Base-by-base conservation (phyloP, 2,888 invertebrate genomes). In the Melanostoma mellinum region DNA sequence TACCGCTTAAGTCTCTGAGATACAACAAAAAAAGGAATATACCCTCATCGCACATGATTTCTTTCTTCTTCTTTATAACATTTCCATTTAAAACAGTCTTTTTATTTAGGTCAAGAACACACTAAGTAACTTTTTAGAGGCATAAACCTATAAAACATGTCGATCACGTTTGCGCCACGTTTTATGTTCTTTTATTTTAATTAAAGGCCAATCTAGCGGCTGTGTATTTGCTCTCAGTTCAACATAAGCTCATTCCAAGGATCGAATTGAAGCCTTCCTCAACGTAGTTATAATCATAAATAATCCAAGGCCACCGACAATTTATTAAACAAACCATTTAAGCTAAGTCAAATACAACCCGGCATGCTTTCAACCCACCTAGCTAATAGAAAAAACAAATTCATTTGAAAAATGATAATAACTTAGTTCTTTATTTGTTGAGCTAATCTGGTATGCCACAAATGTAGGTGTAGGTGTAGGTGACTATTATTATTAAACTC, bases 231-330 rank as follows among this genome's bases (percentile, higher is more conserved):
- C 42, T 71, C 61, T 68, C 44, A 44, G 48, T 46, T 50, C 42
- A 61, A 42, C 60, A 44, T 58, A 53, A 55, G 60, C 67, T 33
- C 30, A 42, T 40, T 42, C 55, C 63, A 77, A 78, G 73, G 58
- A 73, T 78, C 68, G 73, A 73, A 73, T 82, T 78, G 82, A 63
- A 46, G 73, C 73, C 58, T 53, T 53, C 61, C 63, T 61, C 68
- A 56, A 58, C 20, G 20, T 20, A 20, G 20, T 20, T 36, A 55
- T 32, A 71, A 38, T 42, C 30, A 36, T 40, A 30, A 33, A 10
- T 36, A 61, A 67, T 32, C 53, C 60, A 56, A 75, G 52, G 58
- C 44, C 48, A 74, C 10, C 33, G 36, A 9, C 4, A 9, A 63
- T 50, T 58, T 44, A 33, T 10, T 44, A 32, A 50, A 20, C 20